phyloP scores from a whole-genome alignment of 2,797 vertebrate genomes.

The Peromyscus nudipes region DNA sequence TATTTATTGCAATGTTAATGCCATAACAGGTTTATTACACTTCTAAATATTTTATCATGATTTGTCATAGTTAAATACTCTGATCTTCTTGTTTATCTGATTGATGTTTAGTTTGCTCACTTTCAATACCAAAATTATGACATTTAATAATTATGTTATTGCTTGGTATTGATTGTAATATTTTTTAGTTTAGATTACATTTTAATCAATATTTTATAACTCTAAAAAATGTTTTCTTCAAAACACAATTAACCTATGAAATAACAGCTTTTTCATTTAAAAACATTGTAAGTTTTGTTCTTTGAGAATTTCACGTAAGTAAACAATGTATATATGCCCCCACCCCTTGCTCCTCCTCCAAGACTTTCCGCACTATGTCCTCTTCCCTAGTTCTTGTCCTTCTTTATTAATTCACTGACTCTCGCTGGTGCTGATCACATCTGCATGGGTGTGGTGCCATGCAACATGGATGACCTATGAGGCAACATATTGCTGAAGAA shows the following conservation, averaged over 20 bases:
- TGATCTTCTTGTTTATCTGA: neutral
- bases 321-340: neutral
- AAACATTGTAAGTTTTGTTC: neutral
- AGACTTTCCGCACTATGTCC: neutral
- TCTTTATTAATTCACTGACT: neutral
- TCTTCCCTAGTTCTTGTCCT: neutral
- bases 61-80: slow-evolving; percentile 21
- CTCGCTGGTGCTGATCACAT: neutral
- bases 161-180: neutral
- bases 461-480: neutral
- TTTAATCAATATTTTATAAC: slow-evolving; percentile 33
- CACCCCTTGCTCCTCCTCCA: no score
- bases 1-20: slow-evolving; percentile 24
- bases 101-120: neutral
- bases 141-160: slow-evolving; percentile 41
- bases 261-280: neutral
- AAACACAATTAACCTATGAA: neutral
- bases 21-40: neutral
- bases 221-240: neutral
- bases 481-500: neutral
- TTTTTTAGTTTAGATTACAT: slow-evolving; percentile 10
- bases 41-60: neutral
- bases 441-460: neutral
- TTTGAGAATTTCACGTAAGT: neutral
- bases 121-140: slow-evolving; percentile 8